Conservation (phyloP, 92 coral and sea anemone species). For the Plumapathes pennacea region DNA sequence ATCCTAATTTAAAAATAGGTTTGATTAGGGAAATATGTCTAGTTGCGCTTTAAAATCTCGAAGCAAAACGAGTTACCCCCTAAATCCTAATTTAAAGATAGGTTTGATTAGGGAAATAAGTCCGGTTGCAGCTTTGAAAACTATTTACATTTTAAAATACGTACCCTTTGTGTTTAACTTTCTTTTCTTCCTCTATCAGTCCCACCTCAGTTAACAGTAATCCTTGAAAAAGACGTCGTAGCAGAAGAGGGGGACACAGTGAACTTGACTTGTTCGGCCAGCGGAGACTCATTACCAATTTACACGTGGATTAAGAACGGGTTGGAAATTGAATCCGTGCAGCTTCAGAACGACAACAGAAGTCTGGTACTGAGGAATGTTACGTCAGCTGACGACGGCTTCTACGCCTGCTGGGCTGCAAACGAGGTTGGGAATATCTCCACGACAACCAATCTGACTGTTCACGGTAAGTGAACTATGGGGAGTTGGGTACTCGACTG, state of each 20-base stretch:
- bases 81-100: no score
- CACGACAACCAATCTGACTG: constrained; percentile 38
- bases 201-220: constrained; percentile 4
- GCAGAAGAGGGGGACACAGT: constrained; percentile 31
- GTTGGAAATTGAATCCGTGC: constrained; percentile 10
- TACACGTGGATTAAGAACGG: constrained; percentile 51
- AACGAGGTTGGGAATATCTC: constrained; percentile 51
- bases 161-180: no score
- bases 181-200: constrained; percentile 7
- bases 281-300: constrained; percentile 52
- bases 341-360: constrained; percentile 2
- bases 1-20: no score
- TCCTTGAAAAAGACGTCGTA: constrained; percentile 7
- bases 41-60: no score
- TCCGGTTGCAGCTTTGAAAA: no score
- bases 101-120: no score
- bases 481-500: no score
- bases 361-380: constrained; percentile 28
- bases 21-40: no score
- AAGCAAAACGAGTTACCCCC: no score
- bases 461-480: constrained; percentile 67
- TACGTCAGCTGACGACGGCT: constrained; percentile 35
- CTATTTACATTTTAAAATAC: no score
- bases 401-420: constrained; percentile 35
- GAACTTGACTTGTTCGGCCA: constrained; percentile 37